Conservation (phyloP, 2,888 invertebrate species). For the Drosophila fungiperda region DNA sequence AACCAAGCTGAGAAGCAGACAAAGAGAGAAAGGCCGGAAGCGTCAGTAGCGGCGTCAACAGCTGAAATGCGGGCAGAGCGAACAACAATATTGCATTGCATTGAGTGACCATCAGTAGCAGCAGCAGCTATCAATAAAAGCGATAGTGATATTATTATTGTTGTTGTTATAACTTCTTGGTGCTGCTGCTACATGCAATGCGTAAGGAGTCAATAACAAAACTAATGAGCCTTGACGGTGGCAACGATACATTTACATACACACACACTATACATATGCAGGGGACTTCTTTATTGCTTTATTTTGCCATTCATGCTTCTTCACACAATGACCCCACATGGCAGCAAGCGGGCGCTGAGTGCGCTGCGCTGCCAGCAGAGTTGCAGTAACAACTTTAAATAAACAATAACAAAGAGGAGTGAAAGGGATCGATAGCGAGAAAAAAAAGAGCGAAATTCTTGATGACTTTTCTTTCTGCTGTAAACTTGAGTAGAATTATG, state of each 20-base stretch:
- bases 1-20: slow-evolving; percentile 28
- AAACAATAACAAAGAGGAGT: slow-evolving; percentile 49
- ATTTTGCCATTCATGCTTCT: slow-evolving; percentile 74
- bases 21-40: slow-evolving; percentile 62
- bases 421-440: background rate
- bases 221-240: slow-evolving; percentile 78
- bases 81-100: slow-evolving; percentile 59
- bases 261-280: slow-evolving; percentile 15
- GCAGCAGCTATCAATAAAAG: slow-evolving; percentile 75
- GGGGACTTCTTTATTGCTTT: slow-evolving; percentile 63
- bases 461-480: slow-evolving; percentile 5
- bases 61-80: slow-evolving; percentile 70
- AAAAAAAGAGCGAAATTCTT: slow-evolving; percentile 20
- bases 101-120: slow-evolving; percentile 62
- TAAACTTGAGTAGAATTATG: background rate
- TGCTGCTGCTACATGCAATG: slow-evolving; percentile 33
- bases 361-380: slow-evolving; percentile 1
- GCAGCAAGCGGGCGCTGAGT: slow-evolving; percentile 52
- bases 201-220: slow-evolving; percentile 77
- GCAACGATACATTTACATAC: slow-evolving; percentile 21
- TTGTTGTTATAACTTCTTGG: slow-evolving; percentile 26
- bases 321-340: slow-evolving; percentile 79
- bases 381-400: slow-evolving; percentile 53
- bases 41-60: slow-evolving; percentile 53
- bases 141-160: slow-evolving; percentile 60